Base-by-base conservation (phyloP, 2,113 vertebrate genomes). In the Rhegmatorhina hoffmannsi region DNA sequence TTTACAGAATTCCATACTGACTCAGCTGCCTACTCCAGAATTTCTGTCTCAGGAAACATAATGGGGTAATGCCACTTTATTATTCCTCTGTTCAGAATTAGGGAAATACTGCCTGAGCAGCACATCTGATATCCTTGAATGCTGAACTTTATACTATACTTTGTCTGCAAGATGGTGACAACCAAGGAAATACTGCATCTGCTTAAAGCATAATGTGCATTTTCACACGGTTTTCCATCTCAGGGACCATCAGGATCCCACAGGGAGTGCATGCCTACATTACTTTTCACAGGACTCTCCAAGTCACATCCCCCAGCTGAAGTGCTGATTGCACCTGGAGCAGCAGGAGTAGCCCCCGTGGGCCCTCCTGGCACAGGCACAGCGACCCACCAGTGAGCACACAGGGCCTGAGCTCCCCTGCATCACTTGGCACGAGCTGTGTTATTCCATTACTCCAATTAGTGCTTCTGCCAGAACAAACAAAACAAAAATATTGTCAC, bases 401-500 rank as follows among this genome's bases (percentile, higher is more conserved):
- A 18, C 4, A 10, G 29, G 64, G 38, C 78, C 44, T 12, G 36
- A 84, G 81, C 64, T 69, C 72, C 33, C 68, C 64, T 76, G 58
- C 66, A 73, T 34, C 76, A 4, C 47, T 86, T 90, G 84, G 89
- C 90, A 84, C 10, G 4, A 46, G 53, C 43, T 50, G 29, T 40
- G 36, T 19, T 16, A 24, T 55, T 84, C 81, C 67, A 58, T 84
- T 92, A 18, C 72, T 87, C 47, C 76, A 84, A 68, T 89, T 64
- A 93, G n/a, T 18, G 60, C 55, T 63, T 21, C 38, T 63, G 84
- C 70, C 80, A 92, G 80, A 83, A 78, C 49, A 88, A 90, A 79
- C 73, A 88, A 88, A 96, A 52, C 68, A 93, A 64, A 96, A 92
- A 92, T 58, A 92, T 6, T 78, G 44, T 79, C 36, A 34, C n/a